Evolutionary conservation across 1,140 invertebrate genomes (phyloP).

Genomic region (Magallana ariakensis): DNA sequence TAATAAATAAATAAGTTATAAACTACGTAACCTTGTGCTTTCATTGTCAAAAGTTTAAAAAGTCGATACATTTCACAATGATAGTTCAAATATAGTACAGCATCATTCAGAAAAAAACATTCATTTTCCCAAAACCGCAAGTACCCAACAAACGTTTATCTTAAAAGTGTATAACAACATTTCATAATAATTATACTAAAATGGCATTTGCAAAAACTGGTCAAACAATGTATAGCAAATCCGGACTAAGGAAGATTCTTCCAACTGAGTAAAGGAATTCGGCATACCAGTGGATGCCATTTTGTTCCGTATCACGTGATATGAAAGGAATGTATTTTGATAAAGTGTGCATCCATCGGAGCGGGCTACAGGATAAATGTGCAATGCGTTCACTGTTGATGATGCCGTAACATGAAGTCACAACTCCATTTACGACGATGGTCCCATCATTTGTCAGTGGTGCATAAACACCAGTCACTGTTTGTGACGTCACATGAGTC

Average conservation of each 20-base stretch:
- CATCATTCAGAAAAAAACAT: neutral
- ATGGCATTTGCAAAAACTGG: neutral
- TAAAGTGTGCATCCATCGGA: constrained; percentile 82
- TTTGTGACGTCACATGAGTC: constrained; percentile 82
- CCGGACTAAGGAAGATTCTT: constrained; percentile 64
- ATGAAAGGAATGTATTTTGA: constrained; percentile 58
- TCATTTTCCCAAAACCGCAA: neutral
- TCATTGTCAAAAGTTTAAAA: neutral
- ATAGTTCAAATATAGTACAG: neutral
- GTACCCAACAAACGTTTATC: neutral
- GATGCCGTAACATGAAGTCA: constrained; percentile 96
- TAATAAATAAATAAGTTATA: constrained; percentile 29
- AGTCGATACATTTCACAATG: neutral
- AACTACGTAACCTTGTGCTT: neutral
- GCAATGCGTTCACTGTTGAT: constrained; percentile 91
- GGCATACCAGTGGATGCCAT: constrained; percentile 93
- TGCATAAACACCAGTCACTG: constrained; percentile 89
- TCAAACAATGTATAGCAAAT: constrained; percentile 61
- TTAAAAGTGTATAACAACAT: too few relatives aligned
- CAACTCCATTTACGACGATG: constrained; percentile 92
- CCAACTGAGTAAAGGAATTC: constrained; percentile 87
- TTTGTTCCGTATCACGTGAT: constrained; percentile 48
- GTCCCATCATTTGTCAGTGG: constrained; percentile 93
- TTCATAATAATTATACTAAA: neutral
- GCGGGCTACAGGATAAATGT: constrained; percentile 90